Conservation (phyloP, 1,140 invertebrate genomes). For the Helicoverpa zea region DNA sequence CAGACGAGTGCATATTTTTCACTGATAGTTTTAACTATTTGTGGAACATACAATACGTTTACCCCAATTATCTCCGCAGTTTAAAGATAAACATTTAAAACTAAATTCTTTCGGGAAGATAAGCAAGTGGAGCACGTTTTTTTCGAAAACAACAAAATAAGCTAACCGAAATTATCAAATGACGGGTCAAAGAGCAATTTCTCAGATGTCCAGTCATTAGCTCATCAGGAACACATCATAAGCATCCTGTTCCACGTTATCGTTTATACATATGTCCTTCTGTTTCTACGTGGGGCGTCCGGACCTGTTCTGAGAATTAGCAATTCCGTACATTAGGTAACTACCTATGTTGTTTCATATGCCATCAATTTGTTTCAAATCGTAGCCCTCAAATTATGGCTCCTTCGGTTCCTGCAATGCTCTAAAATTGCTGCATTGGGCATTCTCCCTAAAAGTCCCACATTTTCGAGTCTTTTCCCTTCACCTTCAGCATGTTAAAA, state of each 20-base stretch:
- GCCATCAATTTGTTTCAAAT: no score
- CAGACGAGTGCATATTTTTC: no score
- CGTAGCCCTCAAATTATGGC: no score
- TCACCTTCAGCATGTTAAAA: no score
- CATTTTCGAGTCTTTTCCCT: no score
- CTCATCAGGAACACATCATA: conserved; percentile 49
- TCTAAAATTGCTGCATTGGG: no score
- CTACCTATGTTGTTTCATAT: no score
- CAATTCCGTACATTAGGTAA: not conserved
- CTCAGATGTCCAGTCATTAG: conserved; percentile 30
- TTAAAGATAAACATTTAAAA: not conserved
- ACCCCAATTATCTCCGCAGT: no score
- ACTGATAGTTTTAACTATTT: no score
- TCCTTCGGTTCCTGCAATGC: no score
- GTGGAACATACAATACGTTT: no score
- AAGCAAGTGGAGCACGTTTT: conserved; percentile 2
- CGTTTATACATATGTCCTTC: conserved; percentile 29
- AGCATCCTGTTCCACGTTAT: conserved; percentile 39
- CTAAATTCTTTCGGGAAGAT: not conserved
- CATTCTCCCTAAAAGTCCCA: no score
- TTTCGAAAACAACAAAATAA: not conserved
- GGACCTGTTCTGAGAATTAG: not conserved
- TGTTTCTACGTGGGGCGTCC: conserved; percentile 7
- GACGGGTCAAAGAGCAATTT: conserved; percentile 46
- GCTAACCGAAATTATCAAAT: conserved; percentile 7